These are phyloP conservation scores for Periparus ater DNA, from an alignment of 2,797 vertebrate species.

Conservation along the genomic window DNA sequence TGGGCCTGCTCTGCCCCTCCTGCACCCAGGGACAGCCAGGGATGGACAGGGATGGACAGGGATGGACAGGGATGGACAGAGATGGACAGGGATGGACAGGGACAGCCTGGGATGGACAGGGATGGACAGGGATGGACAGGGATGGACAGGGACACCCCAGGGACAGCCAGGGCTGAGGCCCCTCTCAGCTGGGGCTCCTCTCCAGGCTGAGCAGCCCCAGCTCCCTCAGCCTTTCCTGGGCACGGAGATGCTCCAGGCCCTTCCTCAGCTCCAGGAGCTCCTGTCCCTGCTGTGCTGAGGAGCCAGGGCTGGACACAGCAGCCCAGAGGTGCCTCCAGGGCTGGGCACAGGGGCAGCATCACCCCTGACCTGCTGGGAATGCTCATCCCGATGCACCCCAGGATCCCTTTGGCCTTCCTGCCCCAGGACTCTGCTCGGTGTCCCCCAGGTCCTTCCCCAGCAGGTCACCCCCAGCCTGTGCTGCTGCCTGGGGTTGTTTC, in stretches of 20 bases:
- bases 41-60: background rate
- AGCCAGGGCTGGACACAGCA: background rate
- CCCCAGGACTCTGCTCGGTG: background rate
- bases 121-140: background rate
- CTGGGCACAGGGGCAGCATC: background rate
- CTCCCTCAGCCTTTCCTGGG: background rate
- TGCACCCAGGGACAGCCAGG: background rate
- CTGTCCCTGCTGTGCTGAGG: background rate
- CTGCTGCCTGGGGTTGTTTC: background rate
- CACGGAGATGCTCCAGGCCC: background rate
- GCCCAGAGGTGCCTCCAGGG: background rate
- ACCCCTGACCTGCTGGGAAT: background rate
- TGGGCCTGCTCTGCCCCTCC: background rate
- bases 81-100: background rate
- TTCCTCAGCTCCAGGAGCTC: background rate
- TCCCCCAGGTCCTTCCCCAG: background rate
- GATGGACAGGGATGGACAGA: background rate
- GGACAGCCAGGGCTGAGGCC: background rate
- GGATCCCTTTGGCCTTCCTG: background rate
- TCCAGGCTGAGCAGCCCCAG: background rate
- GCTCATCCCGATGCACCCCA: accelerated
- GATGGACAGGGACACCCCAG: background rate
- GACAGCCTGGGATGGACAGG: background rate
- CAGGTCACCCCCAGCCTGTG: background rate
- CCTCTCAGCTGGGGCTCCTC: background rate